Conservation (phyloP, 2,888 invertebrate species). For the Platycheirus rosarum region DNA sequence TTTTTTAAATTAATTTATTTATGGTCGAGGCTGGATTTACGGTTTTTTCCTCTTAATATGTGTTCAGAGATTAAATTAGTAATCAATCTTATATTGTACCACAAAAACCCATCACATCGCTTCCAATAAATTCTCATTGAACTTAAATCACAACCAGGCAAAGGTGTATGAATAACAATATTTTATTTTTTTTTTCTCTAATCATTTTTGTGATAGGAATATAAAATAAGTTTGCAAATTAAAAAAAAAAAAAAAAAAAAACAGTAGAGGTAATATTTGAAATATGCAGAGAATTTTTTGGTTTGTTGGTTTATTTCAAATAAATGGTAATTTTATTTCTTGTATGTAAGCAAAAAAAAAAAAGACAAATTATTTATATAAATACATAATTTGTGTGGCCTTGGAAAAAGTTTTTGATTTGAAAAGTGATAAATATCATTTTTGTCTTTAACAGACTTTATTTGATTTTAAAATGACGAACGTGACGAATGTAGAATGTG, state of each 20-base stretch:
- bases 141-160: not conserved
- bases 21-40: no score
- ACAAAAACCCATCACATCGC: not conserved
- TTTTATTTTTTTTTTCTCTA: not conserved
- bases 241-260: not conserved
- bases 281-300: no score
- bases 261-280: not conserved
- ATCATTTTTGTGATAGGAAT: not conserved
- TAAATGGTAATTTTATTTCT: not conserved
- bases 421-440: no score
- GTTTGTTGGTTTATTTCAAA: not conserved
- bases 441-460: no score
- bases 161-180: not conserved
- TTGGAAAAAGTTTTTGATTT: no score
- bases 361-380: no score
- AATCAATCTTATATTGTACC: not conserved
- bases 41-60: no score
- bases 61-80: not conserved
- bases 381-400: not conserved
- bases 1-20: no score
- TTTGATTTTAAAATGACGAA: no score
- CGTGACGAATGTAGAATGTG: no score
- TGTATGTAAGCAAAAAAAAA: not conserved
- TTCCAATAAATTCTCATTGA: not conserved
- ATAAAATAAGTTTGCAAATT: not conserved